phyloP scores from a whole-genome alignment of 2,113 vertebrate species.

The Mormoops blainvillei region DNA sequence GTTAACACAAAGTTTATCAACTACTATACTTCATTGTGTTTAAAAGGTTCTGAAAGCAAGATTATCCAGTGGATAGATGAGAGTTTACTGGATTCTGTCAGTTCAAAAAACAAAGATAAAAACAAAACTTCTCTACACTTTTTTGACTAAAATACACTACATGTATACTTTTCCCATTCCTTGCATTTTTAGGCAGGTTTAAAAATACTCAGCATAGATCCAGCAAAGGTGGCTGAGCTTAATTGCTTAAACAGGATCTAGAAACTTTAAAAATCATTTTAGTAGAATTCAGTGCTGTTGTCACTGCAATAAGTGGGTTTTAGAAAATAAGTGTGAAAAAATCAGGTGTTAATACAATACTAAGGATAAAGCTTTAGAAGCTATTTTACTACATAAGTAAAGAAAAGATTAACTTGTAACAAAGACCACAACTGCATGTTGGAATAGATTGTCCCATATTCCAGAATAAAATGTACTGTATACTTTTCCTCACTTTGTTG shows the following conservation, averaged over 20 bases:
- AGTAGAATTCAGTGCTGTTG: conserved; percentile 79
- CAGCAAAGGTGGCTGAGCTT: conserved; percentile 63
- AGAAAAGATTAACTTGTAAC: conserved; percentile 70
- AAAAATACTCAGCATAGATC: conserved; percentile 64
- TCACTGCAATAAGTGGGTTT: conserved; percentile 71
- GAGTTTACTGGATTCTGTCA: conserved; percentile 49
- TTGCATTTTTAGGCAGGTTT: conserved; percentile 79
- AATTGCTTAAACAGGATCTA: conserved; percentile 53
- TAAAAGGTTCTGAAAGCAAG: conserved; percentile 35
- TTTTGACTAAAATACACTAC: conserved; percentile 65
- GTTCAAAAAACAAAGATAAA: conserved; percentile 2
- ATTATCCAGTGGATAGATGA: conserved; percentile 50
- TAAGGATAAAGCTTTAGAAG: conserved; percentile 73
- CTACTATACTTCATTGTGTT: background rate
- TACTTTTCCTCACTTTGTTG: conserved; percentile 81
- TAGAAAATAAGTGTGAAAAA: conserved; percentile 67
- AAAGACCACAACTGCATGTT: conserved; percentile 84
- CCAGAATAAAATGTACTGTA: conserved; percentile 79
- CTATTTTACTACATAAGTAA: conserved; percentile 77
- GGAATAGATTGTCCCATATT: conserved; percentile 79
- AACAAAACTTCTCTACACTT: conserved; percentile 45
- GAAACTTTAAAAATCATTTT: conserved; percentile 58
- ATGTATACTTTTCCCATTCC: conserved; percentile 77
- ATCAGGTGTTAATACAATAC: conserved; percentile 68
- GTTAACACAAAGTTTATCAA: conserved; percentile 30